phyloP scores from a whole-genome alignment of 2,888 invertebrate species.

The Eugnorisma glareosa region DNA sequence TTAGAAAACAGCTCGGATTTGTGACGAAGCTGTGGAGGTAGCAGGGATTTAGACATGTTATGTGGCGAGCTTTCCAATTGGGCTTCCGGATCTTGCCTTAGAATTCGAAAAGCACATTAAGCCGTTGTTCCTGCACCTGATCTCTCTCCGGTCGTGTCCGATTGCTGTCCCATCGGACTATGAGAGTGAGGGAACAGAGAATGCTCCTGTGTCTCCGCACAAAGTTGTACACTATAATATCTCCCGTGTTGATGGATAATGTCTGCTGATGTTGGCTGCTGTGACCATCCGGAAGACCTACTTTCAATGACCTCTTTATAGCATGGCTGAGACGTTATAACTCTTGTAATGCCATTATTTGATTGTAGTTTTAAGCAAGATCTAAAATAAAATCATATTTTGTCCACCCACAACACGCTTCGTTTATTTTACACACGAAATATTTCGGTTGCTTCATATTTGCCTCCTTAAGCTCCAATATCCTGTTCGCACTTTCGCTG shows the following conservation, averaged over 20 bases:
- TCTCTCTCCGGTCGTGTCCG: neutral
- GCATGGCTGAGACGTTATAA: neutral
- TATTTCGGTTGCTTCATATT: slow-evolving; percentile 37
- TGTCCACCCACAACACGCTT: too few species aligned
- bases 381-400: neutral
- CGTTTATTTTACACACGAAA: slow-evolving; percentile 3
- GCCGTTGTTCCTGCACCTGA: neutral
- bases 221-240: neutral
- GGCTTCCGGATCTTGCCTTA: neutral
- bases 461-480: slow-evolving; percentile 26
- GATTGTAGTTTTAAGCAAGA: neutral
- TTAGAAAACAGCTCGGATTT: neutral
- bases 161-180: neutral
- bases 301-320: neutral
- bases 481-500: slow-evolving; percentile 58
- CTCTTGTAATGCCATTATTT: neutral
- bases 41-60: neutral
- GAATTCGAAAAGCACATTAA: neutral
- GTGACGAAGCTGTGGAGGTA: neutral
- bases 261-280: neutral
- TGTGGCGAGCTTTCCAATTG: neutral
- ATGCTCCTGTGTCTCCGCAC: neutral
- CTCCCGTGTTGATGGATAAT: neutral
- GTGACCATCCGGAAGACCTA: neutral
- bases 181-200: neutral